These are phyloP conservation scores for Agelastica alni DNA, from an alignment of 2,888 invertebrate species.

Conservation along the genomic window DNA sequence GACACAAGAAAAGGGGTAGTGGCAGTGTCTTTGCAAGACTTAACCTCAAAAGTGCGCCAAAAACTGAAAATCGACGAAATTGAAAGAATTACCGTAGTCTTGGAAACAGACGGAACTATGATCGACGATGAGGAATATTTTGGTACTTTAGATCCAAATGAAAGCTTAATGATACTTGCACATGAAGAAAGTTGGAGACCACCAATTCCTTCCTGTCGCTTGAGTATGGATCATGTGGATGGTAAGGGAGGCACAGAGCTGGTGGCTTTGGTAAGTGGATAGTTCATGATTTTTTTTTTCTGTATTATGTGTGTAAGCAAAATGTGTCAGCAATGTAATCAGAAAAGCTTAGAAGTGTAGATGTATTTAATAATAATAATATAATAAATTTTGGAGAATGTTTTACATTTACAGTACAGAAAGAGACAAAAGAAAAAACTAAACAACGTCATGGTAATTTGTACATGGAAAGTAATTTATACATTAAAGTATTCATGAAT, in stretches of 20 bases:
- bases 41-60: constrained; percentile 74
- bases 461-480: too few relatives aligned
- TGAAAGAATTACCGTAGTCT: constrained; percentile 75
- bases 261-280: constrained; percentile 65
- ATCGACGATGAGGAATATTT: constrained; percentile 96
- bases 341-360: too few relatives aligned
- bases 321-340: too few relatives aligned
- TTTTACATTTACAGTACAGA: too few relatives aligned
- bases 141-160: constrained; percentile 85
- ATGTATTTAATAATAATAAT: too few relatives aligned
- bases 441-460: too few relatives aligned
- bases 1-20: constrained; percentile 83
- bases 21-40: constrained; percentile 77
- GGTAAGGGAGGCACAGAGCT: constrained; percentile 63
- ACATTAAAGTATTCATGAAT: too few relatives aligned
- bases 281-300: too few relatives aligned
- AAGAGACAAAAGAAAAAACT: too few relatives aligned
- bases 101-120: constrained; percentile 93
- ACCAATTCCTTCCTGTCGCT: constrained; percentile 65
- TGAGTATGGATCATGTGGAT: constrained; percentile 54
- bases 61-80: constrained; percentile 69
- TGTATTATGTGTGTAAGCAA: too few relatives aligned
- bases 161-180: constrained; percentile 80
- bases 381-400: too few relatives aligned
- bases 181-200: constrained; percentile 75